Percentiles rank a stretch among this genome's conserved stretches.
phyloP scores from a whole-genome alignment of 2,888 invertebrate species.

The Eristalis intricaria region DNA sequence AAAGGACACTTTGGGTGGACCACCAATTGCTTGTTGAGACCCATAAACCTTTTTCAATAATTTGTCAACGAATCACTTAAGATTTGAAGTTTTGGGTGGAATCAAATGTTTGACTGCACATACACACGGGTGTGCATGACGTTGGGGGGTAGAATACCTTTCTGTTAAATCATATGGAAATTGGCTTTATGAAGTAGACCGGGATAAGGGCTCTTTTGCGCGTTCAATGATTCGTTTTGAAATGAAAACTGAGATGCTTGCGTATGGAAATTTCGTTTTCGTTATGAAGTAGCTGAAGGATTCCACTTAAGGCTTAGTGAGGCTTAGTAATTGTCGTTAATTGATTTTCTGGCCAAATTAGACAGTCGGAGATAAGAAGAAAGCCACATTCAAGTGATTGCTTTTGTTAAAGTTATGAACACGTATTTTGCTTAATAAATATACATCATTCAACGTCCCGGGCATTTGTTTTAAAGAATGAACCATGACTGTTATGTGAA shows the following conservation, averaged over 20 bases:
- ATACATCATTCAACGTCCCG: too few species aligned
- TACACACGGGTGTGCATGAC: not conserved
- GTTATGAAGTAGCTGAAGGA: not conserved
- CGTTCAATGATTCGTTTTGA: not conserved
- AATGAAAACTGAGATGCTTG: not conserved
- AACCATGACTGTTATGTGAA: too few species aligned
- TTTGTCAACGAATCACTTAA: not conserved
- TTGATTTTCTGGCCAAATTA: too few species aligned
- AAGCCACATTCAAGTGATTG: too few species aligned
- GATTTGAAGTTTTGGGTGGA: not conserved
- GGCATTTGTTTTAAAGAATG: too few species aligned
- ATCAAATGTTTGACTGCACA: not conserved
- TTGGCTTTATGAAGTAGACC: not conserved
- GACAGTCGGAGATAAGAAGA: too few species aligned
- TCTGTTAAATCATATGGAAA: not conserved
- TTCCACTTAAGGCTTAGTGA: too few species aligned
- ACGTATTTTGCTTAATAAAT: too few species aligned
- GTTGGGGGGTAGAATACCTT: not conserved
- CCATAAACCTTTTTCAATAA: not conserved
- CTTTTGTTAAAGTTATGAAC: too few species aligned
- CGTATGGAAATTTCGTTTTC: not conserved
- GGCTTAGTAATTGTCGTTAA: too few species aligned
- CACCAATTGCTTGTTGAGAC: not conserved
- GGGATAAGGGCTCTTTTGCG: not conserved
- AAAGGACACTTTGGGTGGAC: not conserved